Conservation (phyloP, 2,888 invertebrate species). For the Ypsolopha scabrella region DNA sequence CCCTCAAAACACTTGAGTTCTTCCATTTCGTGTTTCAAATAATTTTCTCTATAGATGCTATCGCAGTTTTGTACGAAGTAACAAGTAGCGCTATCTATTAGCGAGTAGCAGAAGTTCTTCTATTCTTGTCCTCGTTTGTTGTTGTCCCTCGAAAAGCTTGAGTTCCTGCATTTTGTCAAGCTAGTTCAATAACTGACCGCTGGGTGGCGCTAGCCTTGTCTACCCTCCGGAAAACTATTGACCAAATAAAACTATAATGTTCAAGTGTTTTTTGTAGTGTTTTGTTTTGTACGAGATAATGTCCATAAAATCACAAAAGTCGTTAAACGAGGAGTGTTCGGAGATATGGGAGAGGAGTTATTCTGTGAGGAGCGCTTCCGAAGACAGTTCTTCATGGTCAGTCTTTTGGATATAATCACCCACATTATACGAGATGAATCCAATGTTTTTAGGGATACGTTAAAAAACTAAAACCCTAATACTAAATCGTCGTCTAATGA, state of each 20-base stretch:
- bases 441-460: too few species aligned
- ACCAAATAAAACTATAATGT: conserved; percentile 19
- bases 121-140: neutral
- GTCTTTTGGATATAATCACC: conserved; percentile 4
- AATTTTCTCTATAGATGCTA: too few species aligned
- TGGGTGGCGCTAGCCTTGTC: neutral
- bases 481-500: too few species aligned
- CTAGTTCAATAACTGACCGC: neutral
- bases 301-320: conserved; percentile 56
- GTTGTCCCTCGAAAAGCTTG: neutral
- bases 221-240: conserved; percentile 17
- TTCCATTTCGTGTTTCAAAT: too few species aligned
- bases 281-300: conserved; percentile 19
- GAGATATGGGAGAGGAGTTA: conserved; percentile 51
- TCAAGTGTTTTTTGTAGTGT: neutral
- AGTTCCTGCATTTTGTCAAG: neutral
- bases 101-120: neutral
- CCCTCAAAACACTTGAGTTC: too few species aligned
- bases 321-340: conserved; percentile 46
- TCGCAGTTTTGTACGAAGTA: too few species aligned
- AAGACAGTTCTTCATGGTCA: conserved; percentile 47
- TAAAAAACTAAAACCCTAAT: too few species aligned
- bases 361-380: conserved; percentile 41
- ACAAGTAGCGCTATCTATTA: conserved; percentile 3
- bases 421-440: too few species aligned